Conservation (phyloP, 2,797 vertebrate genomes). For the Chelon labrosus region DNA sequence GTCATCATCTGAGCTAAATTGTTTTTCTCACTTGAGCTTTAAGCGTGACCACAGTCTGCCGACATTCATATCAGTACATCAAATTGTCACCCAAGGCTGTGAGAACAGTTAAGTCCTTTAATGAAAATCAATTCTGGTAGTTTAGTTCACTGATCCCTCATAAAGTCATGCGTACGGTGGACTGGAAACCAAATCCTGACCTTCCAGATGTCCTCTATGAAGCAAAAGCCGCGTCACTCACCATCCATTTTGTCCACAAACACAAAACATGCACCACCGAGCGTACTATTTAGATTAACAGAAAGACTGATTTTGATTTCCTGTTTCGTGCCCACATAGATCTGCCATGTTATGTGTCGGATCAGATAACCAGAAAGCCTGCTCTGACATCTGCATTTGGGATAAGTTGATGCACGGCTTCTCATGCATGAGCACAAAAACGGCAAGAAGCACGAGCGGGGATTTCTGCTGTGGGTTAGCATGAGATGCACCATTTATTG, state of each 20-base stretch:
- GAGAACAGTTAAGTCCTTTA: conserved; percentile 7
- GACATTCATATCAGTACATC: conserved; percentile 34
- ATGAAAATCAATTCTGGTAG: conserved; percentile 10
- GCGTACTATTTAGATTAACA: conserved; percentile 33
- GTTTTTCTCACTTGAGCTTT: conserved; percentile 53
- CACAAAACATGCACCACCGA: conserved; percentile 19
- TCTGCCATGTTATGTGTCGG: conserved; percentile 89
- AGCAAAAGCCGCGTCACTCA: conserved; percentile 3
- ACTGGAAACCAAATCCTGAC: conserved; percentile 5
- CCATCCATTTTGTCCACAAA: conserved; percentile 15
- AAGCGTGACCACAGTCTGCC: conserved; percentile 37
- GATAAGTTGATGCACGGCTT: conserved; percentile 63
- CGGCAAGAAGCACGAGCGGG: neutral
- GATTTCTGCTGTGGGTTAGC: conserved; percentile 45
- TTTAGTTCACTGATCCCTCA: conserved; percentile 11
- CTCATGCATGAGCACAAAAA: conserved; percentile 47
- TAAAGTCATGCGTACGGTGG: neutral
- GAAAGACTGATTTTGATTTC: conserved; percentile 65
- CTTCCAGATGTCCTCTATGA: neutral
- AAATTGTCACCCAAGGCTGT: conserved; percentile 17
- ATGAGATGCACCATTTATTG: conserved; percentile 41
- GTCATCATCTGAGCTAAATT: conserved; percentile 27
- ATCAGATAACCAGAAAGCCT: conserved; percentile 88
- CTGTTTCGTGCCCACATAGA: conserved; percentile 85
- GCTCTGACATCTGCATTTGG: conserved; percentile 88